Evolutionary conservation across 2,797 vertebrate species (phyloP), one percentile per base, ranked within the genome.

Genomic region (Lagodon rhomboides): DNA sequence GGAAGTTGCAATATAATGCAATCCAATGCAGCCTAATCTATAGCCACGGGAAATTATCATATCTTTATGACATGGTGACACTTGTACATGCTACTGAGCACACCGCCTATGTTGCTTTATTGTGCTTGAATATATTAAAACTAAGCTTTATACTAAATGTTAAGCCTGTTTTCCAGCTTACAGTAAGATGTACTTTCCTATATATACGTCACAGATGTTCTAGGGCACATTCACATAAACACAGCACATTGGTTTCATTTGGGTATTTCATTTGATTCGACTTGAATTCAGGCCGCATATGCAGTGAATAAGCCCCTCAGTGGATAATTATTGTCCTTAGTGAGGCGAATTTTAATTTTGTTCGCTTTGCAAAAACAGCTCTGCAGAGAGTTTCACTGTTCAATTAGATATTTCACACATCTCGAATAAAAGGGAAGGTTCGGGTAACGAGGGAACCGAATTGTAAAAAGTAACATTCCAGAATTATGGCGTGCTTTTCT

Each of bases 341-440:
- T 83, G 61, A 85, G 79, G 78, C 56, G 3, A 84, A 87, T 92
- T 92, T 88, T 87, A 85, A 92, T 90, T 91, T 88, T 25, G 64
- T 86, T 85, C 71, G 18, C 85, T 87, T 84, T 81, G 68, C 73
- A 68, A 72, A 34, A 90, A 85, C 73, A 50, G 73, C 85, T 87
- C 86, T 65, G 13, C 55, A 0, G 82, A 91, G 88, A 91, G 60
- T 78, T 77, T 41, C 68, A 76, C 55, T 82, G 68, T 75, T 87
- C 78, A 88, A 77, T 91, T 78, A 80, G 77, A 87, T 82, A 76
- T 64, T 83, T 87, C 54, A 74, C 75, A 87, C 59, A 38, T 75
- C 51, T 58, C n/a, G 67, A 72, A 80, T 50, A 78, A 64, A 75
- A 59, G 44, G 44, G 18, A 23, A 27, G 64, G 47, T 64, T 81